Conservation (phyloP, 2,113 vertebrate genomes). For the Cygnus buccinator region DNA sequence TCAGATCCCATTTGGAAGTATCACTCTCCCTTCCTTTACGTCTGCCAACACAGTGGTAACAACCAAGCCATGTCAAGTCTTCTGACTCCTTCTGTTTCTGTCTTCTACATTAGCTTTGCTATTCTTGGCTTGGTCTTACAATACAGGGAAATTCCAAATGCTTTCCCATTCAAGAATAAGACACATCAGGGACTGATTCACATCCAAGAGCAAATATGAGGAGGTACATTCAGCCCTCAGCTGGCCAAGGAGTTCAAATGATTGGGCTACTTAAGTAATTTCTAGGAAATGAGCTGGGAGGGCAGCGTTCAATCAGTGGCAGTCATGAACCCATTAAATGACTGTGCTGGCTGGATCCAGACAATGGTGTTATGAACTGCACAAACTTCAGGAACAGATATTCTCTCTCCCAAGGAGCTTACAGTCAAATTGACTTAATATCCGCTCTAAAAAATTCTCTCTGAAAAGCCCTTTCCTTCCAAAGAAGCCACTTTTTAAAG, state of each 20-base stretch:
- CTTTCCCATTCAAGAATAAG: constrained; percentile 13
- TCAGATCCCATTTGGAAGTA: not conserved
- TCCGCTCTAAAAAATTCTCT: not conserved
- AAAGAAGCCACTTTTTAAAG: constrained; percentile 13
- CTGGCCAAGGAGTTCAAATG: not conserved
- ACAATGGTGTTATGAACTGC: not conserved
- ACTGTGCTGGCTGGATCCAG: not conserved
- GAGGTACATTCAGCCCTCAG: not conserved
- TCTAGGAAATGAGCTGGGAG: constrained; percentile 17
- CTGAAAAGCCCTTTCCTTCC: constrained; percentile 15
- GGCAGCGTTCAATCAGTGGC: not conserved
- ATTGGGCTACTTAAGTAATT: constrained; percentile 11
- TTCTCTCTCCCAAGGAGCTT: not conserved
- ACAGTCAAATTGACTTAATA: constrained; percentile 12
- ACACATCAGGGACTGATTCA: not conserved
- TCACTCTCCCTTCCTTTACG: not conserved
- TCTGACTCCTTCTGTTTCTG: not conserved
- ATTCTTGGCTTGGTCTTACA: not conserved
- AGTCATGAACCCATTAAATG: not conserved
- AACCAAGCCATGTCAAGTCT: rapidly evolving
- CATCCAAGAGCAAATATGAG: constrained; percentile 2
- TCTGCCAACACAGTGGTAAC: not conserved
- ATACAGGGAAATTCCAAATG: not conserved
- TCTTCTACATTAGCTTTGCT: not conserved
- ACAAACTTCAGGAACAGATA: not conserved